Base-by-base conservation (phyloP, 1,140 invertebrate genomes). In the Cotesia chilonis region DNA sequence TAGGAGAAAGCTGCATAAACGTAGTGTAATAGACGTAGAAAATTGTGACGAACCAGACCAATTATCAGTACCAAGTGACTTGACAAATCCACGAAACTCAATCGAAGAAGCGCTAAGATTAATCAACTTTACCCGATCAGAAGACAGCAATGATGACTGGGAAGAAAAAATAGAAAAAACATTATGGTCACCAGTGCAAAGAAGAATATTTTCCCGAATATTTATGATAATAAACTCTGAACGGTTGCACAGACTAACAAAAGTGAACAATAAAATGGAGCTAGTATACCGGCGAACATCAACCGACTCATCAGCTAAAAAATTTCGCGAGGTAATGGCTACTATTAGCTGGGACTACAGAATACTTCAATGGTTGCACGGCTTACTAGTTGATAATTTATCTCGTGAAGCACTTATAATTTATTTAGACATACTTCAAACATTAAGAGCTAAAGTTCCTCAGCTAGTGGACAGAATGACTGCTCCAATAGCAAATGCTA, bases 371-470 rank as follows among this genome's bases (percentile, higher is more conserved):
- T 96, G 95, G 95, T 83, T 96, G 47, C 94, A 96, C 80, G 85
- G 87, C 57, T 82, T 93, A 7, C 81, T 96, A 4, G 87, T 94
- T 69, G 93, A 95, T 57, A 85, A 92, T 78, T 83, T 95, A 7
- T 89, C 92, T 1, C 84, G 89, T 6, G 86, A 89, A n/a, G 92
- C 93, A 80, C 84, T 96, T 67, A 88, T 90, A 4, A 90, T 90
- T 14, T 96, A 96, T 83, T 82, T 96, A 2, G 94, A 96, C 79
- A 92, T 95, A 47, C 81, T 96, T 67, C 90, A 95, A 87, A 93
- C 92, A 1, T 81, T 96, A 2, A 91, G 91, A 81, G 83, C 89
- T 2, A 95, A 95, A 87, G 88, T 94, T 66, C 94, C 94, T 4
- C 88, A 89, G n/a, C 85, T 96, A 12, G 88, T 94, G 3, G 94